A percentile compares a stretch with the other conserved stretches of the same genome.
Conservation (phyloP, 2,113 vertebrate genomes). For the Centropus unirufus region DNA sequence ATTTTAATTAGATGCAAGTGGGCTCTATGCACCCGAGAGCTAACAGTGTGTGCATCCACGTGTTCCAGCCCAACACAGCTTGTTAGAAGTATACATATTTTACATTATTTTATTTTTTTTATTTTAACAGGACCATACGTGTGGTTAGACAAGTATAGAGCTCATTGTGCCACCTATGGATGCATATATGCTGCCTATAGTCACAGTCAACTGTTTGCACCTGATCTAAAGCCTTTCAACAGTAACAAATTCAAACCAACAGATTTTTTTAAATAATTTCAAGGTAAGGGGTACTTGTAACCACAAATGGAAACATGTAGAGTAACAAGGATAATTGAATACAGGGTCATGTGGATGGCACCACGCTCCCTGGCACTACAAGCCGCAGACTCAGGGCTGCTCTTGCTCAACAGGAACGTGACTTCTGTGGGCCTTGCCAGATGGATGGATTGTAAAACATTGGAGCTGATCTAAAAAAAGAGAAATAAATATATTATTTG, state of each 20-base stretch:
- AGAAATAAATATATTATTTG: not conserved
- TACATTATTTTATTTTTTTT: not conserved
- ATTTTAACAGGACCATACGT: not conserved
- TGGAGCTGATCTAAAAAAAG: not conserved
- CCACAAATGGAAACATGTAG: not conserved
- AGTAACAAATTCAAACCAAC: not conserved
- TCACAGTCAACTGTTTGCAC: not conserved
- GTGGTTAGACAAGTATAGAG: not conserved
- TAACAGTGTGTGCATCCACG: not conserved
- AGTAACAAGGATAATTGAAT: conserved; percentile 5
- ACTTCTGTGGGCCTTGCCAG: not conserved
- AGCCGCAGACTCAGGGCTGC: not conserved
- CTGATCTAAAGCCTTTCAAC: not conserved
- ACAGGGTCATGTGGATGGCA: not conserved
- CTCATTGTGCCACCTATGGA: not conserved
- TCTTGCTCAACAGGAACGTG: not conserved
- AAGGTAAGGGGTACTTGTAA: not conserved
- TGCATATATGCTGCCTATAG: not conserved
- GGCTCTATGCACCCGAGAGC: not conserved
- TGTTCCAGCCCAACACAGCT: not conserved
- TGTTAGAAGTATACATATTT: not conserved
- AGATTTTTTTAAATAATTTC: not conserved
- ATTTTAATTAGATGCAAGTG: not conserved
- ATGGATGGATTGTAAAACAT: not conserved
- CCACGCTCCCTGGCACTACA: not conserved